Base-by-base conservation (phyloP, 35 echinoderm and acorn worm species). In the Ophiothrix spiculata region DNA sequence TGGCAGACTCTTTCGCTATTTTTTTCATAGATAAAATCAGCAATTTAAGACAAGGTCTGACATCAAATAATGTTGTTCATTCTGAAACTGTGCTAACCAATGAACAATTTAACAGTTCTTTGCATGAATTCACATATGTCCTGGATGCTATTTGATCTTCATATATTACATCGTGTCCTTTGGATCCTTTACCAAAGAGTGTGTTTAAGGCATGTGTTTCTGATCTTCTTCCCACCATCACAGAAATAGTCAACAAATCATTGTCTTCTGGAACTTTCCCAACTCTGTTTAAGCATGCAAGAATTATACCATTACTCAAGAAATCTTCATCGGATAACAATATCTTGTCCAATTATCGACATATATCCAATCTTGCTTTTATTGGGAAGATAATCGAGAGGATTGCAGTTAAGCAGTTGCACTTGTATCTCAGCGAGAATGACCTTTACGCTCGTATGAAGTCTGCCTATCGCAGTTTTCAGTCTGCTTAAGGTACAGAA, bases 311-410 rank as follows among this genome's bases (percentile, higher is more conserved):
- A 39, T 74, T 86, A 41, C 64, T 86, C 13, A 80, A 69, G 39
- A 79, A 88, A 29, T 77, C 45, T 36, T 29, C 21, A 32, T 75
- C 80, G 21, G 86, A 80, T 49, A 88, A 38, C 39, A 80, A 88
- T 37, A 49, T 39, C 32, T 39, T 88, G 31, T 80, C 76, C 35
- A 88, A 80, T 29, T 88, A 88, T 39, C 79, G 76, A 11, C 86
- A 39, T 32, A 36, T 88, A 13, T 25, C 86, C 21, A 88, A 80
- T 80, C 56, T 88, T 1, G 56, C 25, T 31, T 88, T 88, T 64
- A 21, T 88, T 36, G 86, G 86, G 34, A 88, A 88, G 77, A 37
- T 88, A 23, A 80, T 88, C 80, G 86, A 88, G 42, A 88, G 76
- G 56, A 41, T 87, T 87, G 85, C 41, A 25, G 79, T 75, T 79